Conservation (phyloP, 2,888 invertebrate genomes). For the Andrena haemorrhoa region DNA sequence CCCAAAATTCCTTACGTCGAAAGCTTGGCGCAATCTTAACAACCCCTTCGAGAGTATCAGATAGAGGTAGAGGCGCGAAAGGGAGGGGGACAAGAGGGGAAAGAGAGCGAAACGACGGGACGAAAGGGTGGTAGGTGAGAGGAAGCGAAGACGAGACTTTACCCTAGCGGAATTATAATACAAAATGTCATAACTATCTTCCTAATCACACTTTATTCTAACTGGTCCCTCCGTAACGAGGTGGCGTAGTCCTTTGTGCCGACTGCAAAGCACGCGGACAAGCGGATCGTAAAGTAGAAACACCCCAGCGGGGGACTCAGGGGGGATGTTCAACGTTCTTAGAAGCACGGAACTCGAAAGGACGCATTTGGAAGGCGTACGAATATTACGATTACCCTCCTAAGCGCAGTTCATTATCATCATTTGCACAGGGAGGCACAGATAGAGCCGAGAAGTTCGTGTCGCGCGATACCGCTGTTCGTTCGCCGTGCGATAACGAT, state of each 20-base stretch:
- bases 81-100: conserved; percentile 48
- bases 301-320: conserved; percentile 78
- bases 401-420: conserved; percentile 75
- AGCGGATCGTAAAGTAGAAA: conserved; percentile 80
- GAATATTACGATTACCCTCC: conserved; percentile 76
- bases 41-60: conserved; percentile 75
- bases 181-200: conserved; percentile 83
- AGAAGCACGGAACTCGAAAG: conserved; percentile 74
- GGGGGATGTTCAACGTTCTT: conserved; percentile 76
- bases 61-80: conserved; percentile 17
- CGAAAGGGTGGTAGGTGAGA: conserved; percentile 42
- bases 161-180: conserved; percentile 82
- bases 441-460: conserved; percentile 67
- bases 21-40: conserved; percentile 79
- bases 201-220: conserved; percentile 84
- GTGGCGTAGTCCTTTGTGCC: conserved; percentile 77
- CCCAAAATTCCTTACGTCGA: conserved; percentile 62
- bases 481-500: conserved; percentile 59
- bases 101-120: conserved; percentile 33
- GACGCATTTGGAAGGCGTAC: conserved; percentile 74
- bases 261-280: conserved; percentile 78
- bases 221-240: conserved; percentile 81
- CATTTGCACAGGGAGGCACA: conserved; percentile 59
- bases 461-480: conserved; percentile 64
- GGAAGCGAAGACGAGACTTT: conserved; percentile 58